phyloP scores from a whole-genome alignment of 92 coral and sea anemone species.

The Bergia sp. region DNA sequence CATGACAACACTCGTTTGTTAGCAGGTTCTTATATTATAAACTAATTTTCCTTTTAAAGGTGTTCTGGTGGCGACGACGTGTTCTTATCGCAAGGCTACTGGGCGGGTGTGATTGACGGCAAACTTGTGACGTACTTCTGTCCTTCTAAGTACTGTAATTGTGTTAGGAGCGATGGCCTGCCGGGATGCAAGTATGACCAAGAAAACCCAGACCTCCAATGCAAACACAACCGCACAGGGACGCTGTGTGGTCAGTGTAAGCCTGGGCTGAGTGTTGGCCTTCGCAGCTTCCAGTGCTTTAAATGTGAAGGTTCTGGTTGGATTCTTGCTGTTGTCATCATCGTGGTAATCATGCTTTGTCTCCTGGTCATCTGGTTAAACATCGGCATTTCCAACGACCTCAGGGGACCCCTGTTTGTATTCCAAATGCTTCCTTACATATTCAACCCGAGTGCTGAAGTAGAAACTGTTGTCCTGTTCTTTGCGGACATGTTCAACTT shows the following conservation, averaged over 20 bases:
- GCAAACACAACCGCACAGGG: slow-evolving; percentile 76
- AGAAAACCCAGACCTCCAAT: slow-evolving; percentile 61
- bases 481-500: slow-evolving; percentile 72
- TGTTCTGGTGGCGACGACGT: slow-evolving; percentile 62
- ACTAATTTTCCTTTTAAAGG: slow-evolving; percentile 35
- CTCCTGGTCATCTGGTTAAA: slow-evolving; percentile 80
- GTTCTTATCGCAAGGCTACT: slow-evolving; percentile 78
- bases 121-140: slow-evolving; percentile 82
- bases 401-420: slow-evolving; percentile 95
- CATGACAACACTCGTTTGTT: too few species aligned
- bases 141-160: slow-evolving; percentile 80
- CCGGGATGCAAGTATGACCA: slow-evolving; percentile 81
- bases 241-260: slow-evolving; percentile 86
- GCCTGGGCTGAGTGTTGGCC: slow-evolving; percentile 75
- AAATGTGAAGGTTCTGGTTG: slow-evolving; percentile 57
- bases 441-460: slow-evolving; percentile 68
- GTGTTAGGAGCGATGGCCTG: slow-evolving; percentile 45
- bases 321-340: slow-evolving; percentile 69
- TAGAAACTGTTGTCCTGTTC: slow-evolving; percentile 65
- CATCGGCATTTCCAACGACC: slow-evolving; percentile 89
- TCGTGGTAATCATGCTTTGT: slow-evolving; percentile 64
- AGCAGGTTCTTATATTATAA: too few species aligned
- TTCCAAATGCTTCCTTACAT: slow-evolving; percentile 94
- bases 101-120: slow-evolving; percentile 81
- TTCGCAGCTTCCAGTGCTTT: slow-evolving; percentile 68